Conservation (phyloP, 2,888 invertebrate genomes). For the Aproaerema taeniolella region DNA sequence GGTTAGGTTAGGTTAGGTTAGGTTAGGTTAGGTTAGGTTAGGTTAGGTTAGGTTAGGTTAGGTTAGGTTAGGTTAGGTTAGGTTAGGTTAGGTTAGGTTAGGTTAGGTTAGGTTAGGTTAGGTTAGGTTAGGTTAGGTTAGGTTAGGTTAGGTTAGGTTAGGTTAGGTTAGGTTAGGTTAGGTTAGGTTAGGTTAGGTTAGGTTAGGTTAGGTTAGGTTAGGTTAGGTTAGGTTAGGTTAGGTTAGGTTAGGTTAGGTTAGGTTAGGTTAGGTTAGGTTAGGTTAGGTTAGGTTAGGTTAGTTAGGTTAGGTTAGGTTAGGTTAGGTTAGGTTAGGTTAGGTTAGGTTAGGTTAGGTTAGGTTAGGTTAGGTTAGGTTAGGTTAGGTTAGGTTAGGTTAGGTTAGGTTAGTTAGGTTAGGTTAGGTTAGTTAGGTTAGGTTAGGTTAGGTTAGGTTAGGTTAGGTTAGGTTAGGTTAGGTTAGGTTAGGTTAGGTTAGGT, state of each 20-base stretch:
- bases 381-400: slow-evolving; percentile 7
- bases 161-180: slow-evolving; percentile 4
- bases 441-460: slow-evolving; percentile 7
- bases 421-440: slow-evolving; percentile 6
- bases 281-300: slow-evolving; percentile 4
- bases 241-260: slow-evolving; percentile 4
- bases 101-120: slow-evolving; percentile 21
- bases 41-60: slow-evolving; percentile 17
- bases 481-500: slow-evolving; percentile 6
- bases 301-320: slow-evolving; percentile 4
- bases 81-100: slow-evolving; percentile 11
- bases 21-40: slow-evolving; percentile 17
- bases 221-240: slow-evolving; percentile 4
- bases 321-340: slow-evolving; percentile 4
- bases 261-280: slow-evolving; percentile 4
- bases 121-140: slow-evolving; percentile 8
- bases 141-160: slow-evolving; percentile 4
- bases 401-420: slow-evolving; percentile 7
- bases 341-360: slow-evolving; percentile 7
- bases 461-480: slow-evolving; percentile 7
- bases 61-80: slow-evolving; percentile 16
- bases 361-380: slow-evolving; percentile 5
- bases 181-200: slow-evolving; percentile 4
- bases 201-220: slow-evolving; percentile 4
- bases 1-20: slow-evolving; percentile 17